A percentile compares a stretch with the other conserved stretches of the same genome.
These are phyloP conservation scores for Bombus waltoni DNA, from an alignment of 1,140 invertebrate genomes.

Conservation along the genomic window DNA sequence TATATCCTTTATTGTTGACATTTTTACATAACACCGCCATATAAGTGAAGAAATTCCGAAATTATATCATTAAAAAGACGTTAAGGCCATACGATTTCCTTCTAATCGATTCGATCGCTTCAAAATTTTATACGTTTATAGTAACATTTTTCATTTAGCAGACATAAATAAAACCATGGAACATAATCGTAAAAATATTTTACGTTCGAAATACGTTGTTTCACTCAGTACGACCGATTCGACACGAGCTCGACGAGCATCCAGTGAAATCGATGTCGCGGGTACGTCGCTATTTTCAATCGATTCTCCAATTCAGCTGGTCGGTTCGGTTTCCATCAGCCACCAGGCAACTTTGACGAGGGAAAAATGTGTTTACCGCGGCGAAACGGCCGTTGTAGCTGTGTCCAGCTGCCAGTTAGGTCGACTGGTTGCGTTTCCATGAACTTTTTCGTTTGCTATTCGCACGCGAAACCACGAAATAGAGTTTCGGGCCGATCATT, in stretches of 20 bases:
- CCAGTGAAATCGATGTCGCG: slow-evolving; percentile 28
- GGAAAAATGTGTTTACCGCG: slow-evolving; percentile 47
- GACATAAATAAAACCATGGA: neutral
- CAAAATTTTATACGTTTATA: no score
- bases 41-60: neutral
- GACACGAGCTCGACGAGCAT: neutral
- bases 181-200: neutral
- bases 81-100: no score
- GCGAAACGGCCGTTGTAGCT: slow-evolving; percentile 27
- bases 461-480: slow-evolving; percentile 47
- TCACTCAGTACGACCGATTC: no score
- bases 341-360: slow-evolving; percentile 30
- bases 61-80: neutral
- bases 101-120: no score
- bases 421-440: neutral
- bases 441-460: slow-evolving; percentile 22
- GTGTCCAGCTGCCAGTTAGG: neutral
- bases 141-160: neutral
- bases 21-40: neutral
- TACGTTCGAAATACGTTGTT: neutral
- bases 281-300: slow-evolving; percentile 41
- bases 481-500: slow-evolving; percentile 23
- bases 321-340: slow-evolving; percentile 47
- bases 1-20: neutral
- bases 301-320: slow-evolving; percentile 42